Evolutionary conservation across 35 echinoderm and acorn worm species (phyloP), one percentile per base, ranked within the genome.

Genomic region (Ophioderma brevispina): DNA sequence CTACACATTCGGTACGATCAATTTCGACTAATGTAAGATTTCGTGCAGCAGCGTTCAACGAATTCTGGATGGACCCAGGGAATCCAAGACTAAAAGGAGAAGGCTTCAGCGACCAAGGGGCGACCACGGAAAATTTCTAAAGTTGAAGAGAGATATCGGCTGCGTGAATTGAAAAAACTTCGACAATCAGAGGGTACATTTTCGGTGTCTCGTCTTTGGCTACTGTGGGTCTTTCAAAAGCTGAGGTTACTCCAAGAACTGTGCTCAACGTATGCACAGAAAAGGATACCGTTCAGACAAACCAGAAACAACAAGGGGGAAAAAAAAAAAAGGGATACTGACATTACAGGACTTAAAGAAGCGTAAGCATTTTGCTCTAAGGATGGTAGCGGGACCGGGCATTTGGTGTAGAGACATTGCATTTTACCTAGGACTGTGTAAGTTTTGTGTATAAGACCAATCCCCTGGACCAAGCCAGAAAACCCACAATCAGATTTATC

Each of bases 311-410:
- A n/a, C n/a, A n/a, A n/a, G n/a, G n/a, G n/a, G n/a, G n/a, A n/a
- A n/a, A n/a, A n/a, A n/a, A n/a, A n/a, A n/a, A 84, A 37, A 90
- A 90, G 30, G 56, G 89, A 18, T 90, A 33, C 50, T 90, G 21
- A 32, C 64, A 0, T 35, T 39, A 1, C 30, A 52, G 6, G 81
- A 84, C 63, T 77, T 82, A 18, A 90, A 78, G 31, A 70, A 90
- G 19, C 43, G 80, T 46, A 31, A 64, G 33, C 38, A 35, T 19
- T 90, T 84, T 84, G 80, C 89, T 11, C 11, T 37, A 52, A 64
- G 80, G 14, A 76, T 90, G 14, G 31, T 36, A 28, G 21, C 32
- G 0, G 28, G n/a, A 13, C 81, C 82, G 33, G 19, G 40, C 1
- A 63, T 37, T 30, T 70, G 81, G 32, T 82, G 78, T 13, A 28